Evolutionary conservation across 2,888 invertebrate genomes (phyloP), one percentile per base, ranked within the genome.

Genomic region (Melinaea menophilus): DNA sequence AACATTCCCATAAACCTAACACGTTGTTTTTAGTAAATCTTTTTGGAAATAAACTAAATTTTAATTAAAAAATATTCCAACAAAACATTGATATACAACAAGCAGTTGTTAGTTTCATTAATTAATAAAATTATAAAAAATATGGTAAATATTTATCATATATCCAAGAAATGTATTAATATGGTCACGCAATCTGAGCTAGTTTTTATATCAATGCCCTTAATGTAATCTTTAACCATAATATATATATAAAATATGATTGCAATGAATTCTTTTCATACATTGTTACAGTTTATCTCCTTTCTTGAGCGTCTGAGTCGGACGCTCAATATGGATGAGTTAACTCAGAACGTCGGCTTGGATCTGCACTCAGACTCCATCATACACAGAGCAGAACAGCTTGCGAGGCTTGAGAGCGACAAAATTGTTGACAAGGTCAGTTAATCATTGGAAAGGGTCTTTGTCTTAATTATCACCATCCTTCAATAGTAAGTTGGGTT

Each of bases 321-420:
- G 75, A 95, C 95, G 48, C 92, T 98, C 81, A 96, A 95, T 82
- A 94, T 96, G 93, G 96, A 96, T 77, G 95, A 95, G 83, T 93
- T 96, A 75, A 94, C 95, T 35, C 92, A 94, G 75, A 96, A 96
- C 81, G 91, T 95, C 69, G 96, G 96, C 7, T 92, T 96, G 65
- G 96, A 96, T 79, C 91, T 96, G 77, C 95, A 95, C 77, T 94
- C 96, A 0, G 97, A 98, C 77, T 95, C 96, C 57, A 91, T 98
- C 65, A 86, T 97, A 62, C 94, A 96, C 66, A 92, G 97, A 54
- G 96, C 96, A 2, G 96, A 98, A 81, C 97, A 97, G 80, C 90
- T 97, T 64, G 93, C 95, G 35, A 91, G 95, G 73, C 90, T 95
- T 58, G 96, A 97, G 86, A 94, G 94, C 76, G 96, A 96, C 82